Percentiles rank a stretch among this genome's conserved stretches.
Evolutionary conservation across 53 echinoderm and acorn worm species (phyloP).

Genomic region (Temnopleurus reevesii): DNA sequence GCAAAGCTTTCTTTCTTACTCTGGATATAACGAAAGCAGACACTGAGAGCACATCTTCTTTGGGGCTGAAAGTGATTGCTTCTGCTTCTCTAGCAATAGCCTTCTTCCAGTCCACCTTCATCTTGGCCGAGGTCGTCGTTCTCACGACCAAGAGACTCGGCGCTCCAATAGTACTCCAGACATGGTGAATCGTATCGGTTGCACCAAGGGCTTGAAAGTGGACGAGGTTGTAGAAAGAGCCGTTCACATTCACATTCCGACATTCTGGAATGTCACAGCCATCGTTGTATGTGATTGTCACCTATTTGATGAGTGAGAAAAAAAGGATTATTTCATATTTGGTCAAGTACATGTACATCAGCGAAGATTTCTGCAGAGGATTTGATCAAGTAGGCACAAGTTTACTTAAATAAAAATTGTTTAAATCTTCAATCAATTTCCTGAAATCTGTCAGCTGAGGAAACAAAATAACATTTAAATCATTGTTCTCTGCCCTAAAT

Average conservation of each 20-base stretch:
- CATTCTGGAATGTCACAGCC: slow-evolving; percentile 82
- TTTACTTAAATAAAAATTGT: too few species aligned
- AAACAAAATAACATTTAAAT: too few species aligned
- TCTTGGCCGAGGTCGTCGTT: slow-evolving; percentile 59
- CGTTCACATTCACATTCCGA: background rate
- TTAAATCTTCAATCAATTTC: too few species aligned
- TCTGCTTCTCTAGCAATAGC: background rate
- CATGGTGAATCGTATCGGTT: slow-evolving; percentile 77
- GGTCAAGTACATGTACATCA: too few species aligned
- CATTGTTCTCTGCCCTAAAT: too few species aligned
- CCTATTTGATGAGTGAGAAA: slow-evolving; percentile 47
- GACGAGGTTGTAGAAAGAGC: slow-evolving; percentile 67
- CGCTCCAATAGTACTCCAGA: slow-evolving; percentile 93
- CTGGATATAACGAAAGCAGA: slow-evolving; percentile 74
- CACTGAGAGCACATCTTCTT: slow-evolving; percentile 59
- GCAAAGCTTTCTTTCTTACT: slow-evolving; percentile 50
- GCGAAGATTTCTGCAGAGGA: too few species aligned
- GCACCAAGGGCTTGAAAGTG: slow-evolving; percentile 73
- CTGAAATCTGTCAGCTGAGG: too few species aligned
- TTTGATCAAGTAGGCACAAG: too few species aligned
- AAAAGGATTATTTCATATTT: too few species aligned
- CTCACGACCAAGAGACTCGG: slow-evolving; percentile 74
- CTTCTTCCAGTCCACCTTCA: slow-evolving; percentile 77
- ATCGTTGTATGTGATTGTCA: slow-evolving; percentile 78
- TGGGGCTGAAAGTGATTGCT: slow-evolving; percentile 72